Percentiles rank a stretch among this genome's conserved stretches.
phyloP scores from a whole-genome alignment of 2,113 vertebrate genomes.

The Rhineura floridana region DNA sequence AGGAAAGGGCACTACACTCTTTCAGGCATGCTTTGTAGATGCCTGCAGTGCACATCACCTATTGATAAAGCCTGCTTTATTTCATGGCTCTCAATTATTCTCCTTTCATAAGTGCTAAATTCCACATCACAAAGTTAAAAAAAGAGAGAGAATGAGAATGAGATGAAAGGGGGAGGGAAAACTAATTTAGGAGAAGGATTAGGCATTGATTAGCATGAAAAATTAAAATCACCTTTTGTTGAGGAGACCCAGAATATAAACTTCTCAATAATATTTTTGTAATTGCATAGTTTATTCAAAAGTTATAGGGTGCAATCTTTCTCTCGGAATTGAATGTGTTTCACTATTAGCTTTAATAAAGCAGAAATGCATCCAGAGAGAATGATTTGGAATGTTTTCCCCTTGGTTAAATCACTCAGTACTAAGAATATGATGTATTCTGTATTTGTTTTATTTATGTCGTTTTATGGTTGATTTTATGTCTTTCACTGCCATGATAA shows the following conservation, averaged over 20 bases:
- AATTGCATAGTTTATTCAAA: slow-evolving; percentile 63
- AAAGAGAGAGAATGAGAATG: not conserved
- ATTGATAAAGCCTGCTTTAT: slow-evolving; percentile 83
- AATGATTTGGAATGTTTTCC: not conserved
- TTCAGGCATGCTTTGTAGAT: slow-evolving; percentile 74
- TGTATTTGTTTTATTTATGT: too few relatives aligned
- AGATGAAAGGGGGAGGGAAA: slow-evolving; percentile 15
- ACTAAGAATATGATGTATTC: rapidly evolving
- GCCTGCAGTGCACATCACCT: slow-evolving; percentile 79
- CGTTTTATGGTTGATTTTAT: too few relatives aligned
- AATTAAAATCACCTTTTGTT: slow-evolving; percentile 72
- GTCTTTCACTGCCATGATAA: too few relatives aligned
- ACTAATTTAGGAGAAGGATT: slow-evolving; percentile 84
- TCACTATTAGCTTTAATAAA: not conserved
- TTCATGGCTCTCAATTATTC: slow-evolving; percentile 78
- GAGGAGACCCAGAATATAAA: slow-evolving; percentile 50
- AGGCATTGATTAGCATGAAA: slow-evolving; percentile 78
- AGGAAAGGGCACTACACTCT: slow-evolving; percentile 73
- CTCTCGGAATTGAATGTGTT: slow-evolving; percentile 1
- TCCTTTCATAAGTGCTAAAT: slow-evolving; percentile 80
- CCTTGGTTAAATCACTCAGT: slow-evolving; percentile 21
- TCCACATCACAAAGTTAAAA: slow-evolving; percentile 80
- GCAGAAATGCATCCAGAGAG: not conserved
- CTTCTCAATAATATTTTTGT: slow-evolving; percentile 51
- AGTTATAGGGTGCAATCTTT: slow-evolving; percentile 32